Conservation (phyloP, 2,888 invertebrate genomes). For the Pegoplata infirma region DNA sequence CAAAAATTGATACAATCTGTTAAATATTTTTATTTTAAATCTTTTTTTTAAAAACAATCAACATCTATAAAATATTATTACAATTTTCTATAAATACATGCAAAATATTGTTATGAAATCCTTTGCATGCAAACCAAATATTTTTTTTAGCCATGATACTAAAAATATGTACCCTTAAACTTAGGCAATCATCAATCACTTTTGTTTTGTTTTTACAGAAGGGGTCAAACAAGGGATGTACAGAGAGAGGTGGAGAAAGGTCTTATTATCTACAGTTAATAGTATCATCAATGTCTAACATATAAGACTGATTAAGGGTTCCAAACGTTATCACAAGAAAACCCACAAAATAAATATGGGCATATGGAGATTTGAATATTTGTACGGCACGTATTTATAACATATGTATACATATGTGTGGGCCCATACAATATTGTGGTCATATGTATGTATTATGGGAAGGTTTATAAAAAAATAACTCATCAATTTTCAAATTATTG, state of each 20-base stretch:
- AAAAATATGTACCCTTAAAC: too few species aligned
- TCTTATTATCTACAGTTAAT: background rate
- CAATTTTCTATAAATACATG: too few species aligned
- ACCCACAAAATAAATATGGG: background rate
- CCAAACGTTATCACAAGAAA: background rate
- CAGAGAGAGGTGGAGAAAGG: background rate
- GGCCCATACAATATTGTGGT: background rate
- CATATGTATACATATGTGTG: background rate
- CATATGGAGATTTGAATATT: background rate
- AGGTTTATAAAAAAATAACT: background rate
- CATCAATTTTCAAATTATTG: background rate
- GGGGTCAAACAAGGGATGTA: background rate
- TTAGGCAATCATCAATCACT: conserved; percentile 15
- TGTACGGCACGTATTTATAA: background rate
- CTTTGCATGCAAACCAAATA: too few species aligned
- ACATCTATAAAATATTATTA: too few species aligned
- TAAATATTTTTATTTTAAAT: too few species aligned
- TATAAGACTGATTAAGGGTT: conserved; percentile 3
- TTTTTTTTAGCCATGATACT: background rate
- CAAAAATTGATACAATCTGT: too few species aligned
- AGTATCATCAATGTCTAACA: background rate
- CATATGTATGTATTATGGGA: background rate
- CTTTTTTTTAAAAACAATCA: too few species aligned
- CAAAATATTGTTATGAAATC: too few species aligned
- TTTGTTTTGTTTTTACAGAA: background rate